Conservation (phyloP, 2,113 vertebrate genomes). For the Ranitomeya variabilis region DNA sequence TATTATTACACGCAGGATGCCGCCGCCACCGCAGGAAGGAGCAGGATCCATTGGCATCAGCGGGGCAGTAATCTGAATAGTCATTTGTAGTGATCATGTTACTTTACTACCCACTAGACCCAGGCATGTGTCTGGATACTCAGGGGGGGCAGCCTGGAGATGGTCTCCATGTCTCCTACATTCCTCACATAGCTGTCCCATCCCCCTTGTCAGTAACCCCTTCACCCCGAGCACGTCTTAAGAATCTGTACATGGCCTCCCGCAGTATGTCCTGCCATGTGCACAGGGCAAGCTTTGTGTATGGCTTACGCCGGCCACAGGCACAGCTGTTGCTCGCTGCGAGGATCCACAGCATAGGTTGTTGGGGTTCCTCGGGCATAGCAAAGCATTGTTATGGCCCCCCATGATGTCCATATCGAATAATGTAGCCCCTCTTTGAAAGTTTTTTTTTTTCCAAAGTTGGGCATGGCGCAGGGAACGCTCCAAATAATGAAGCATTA, state of each 20-base stretch:
- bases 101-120: background rate
- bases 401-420: no score
- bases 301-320: background rate
- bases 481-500: no score
- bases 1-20: background rate
- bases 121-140: constrained; percentile 33
- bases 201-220: constrained; percentile 47
- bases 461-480: no score
- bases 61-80: background rate
- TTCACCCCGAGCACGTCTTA: background rate
- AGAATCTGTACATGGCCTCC: background rate
- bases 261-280: background rate
- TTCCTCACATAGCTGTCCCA: constrained; percentile 43
- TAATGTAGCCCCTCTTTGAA: no score
- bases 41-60: background rate
- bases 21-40: background rate
- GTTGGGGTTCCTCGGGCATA: background rate
- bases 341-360: no score
- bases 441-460: no score
- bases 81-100: constrained; percentile 36
- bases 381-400: no score
- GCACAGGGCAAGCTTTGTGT: background rate
- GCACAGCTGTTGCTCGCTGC: background rate
- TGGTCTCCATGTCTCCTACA: constrained; percentile 48
- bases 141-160: constrained; percentile 24